Evolutionary conservation across 1,140 invertebrate genomes (phyloP).

Genomic region (Trichoplusia ni): DNA sequence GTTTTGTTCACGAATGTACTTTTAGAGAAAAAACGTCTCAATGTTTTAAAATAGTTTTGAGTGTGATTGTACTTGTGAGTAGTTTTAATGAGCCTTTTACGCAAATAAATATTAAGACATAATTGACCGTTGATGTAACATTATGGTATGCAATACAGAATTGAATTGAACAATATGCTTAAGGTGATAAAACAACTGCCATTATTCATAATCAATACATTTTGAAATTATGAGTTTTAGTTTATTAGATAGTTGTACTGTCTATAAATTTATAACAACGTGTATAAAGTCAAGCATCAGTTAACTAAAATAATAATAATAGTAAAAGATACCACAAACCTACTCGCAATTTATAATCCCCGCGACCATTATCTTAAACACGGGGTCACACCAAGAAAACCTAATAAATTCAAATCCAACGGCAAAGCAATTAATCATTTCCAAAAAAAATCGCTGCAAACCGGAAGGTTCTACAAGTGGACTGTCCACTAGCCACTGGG

Average conservation of each 20-base stretch:
- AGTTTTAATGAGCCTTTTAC: not conserved
- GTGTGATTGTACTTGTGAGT: not conserved
- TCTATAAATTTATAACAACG: too few species aligned
- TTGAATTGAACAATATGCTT: too few species aligned
- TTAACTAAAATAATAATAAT: too few species aligned
- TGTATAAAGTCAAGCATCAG: too few species aligned
- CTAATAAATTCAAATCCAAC: slow-evolving; percentile 28
- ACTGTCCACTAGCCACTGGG: too few species aligned
- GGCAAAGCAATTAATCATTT: slow-evolving; percentile 25
- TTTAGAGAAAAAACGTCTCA: slow-evolving; percentile 4
- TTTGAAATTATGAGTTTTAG: too few species aligned
- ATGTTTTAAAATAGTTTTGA: not conserved
- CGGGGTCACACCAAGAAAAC: not conserved
- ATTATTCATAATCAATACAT: too few species aligned
- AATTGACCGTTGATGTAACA: not conserved
- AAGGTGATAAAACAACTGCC: too few species aligned
- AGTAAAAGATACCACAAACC: too few species aligned
- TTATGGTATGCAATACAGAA: too few species aligned
- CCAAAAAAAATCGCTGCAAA: slow-evolving; percentile 33
- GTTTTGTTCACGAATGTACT: slow-evolving; percentile 53
- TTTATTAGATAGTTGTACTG: too few species aligned
- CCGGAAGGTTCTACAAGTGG: slow-evolving; percentile 60
- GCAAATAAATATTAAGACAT: not conserved
- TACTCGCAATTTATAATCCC: too few species aligned
- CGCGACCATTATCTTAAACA: not conserved